Evolutionary conservation across 2,113 vertebrate species (phyloP).

Genomic region (Petaurus breviceps): DNA sequence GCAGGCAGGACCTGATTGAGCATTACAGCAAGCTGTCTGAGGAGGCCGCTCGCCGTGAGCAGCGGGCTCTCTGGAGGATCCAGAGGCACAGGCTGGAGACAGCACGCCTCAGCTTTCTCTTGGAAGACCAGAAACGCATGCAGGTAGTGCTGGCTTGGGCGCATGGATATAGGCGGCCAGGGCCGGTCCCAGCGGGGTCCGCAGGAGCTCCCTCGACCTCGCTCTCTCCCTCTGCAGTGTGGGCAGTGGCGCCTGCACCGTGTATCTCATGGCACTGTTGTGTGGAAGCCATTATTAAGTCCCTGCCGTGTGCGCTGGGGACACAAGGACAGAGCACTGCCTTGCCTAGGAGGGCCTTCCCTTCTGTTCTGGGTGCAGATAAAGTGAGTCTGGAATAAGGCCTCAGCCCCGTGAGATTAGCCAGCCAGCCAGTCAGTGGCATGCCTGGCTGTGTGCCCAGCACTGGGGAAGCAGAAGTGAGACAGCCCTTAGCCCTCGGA

Average conservation of each 20-base stretch:
- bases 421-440: not conserved
- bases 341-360: not conserved
- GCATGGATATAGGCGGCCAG: fast-evolving
- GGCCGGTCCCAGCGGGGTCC: not conserved
- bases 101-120: conserved; percentile 87
- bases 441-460: not conserved
- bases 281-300: not conserved
- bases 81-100: conserved; percentile 90
- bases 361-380: not conserved
- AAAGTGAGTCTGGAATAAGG: too few species aligned
- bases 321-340: too few species aligned
- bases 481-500: too few species aligned
- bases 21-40: conserved; percentile 94
- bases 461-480: too few species aligned
- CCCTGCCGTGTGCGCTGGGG: not conserved
- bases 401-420: not conserved
- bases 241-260: not conserved
- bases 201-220: not conserved
- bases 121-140: conserved; percentile 82
- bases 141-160: conserved; percentile 80
- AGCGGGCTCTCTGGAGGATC: conserved; percentile 92
- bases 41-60: conserved; percentile 92
- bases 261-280: not conserved
- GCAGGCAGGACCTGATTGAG: conserved; percentile 94
- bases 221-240: not conserved